These are phyloP conservation scores for Limulus polyphemus DNA, from an alignment of 2,888 invertebrate species.

Conservation along the genomic window DNA sequence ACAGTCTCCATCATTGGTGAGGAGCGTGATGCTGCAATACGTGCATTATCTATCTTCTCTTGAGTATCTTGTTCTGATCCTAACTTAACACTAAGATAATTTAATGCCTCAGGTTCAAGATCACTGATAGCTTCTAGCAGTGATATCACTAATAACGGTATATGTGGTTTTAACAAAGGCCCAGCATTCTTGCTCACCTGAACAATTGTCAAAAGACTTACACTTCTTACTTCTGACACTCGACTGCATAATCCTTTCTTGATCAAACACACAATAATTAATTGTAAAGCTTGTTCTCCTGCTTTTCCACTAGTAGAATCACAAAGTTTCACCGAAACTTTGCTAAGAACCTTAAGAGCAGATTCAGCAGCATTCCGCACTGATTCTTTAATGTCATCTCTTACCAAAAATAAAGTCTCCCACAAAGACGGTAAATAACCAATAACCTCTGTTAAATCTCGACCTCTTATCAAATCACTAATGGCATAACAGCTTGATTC, in stretches of 20 bases:
- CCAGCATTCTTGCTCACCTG: conserved; percentile 73
- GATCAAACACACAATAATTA: conserved; percentile 61
- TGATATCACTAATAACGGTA: conserved; percentile 66
- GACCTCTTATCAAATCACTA: conserved; percentile 62
- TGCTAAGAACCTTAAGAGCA: conserved; percentile 37
- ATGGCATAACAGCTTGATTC: conserved; percentile 83
- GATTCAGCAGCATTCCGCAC: conserved; percentile 38
- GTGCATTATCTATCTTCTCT: conserved; percentile 61
- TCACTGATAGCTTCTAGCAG: conserved; percentile 61
- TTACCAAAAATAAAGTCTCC: conserved; percentile 70
- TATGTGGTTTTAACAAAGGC: conserved; percentile 61
- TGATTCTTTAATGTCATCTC: conserved; percentile 76
- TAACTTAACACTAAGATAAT: conserved; percentile 57
- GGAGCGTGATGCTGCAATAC: conserved; percentile 65
- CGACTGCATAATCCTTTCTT: conserved; percentile 64
- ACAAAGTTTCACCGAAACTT: conserved; percentile 37
- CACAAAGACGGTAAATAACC: conserved; percentile 51
- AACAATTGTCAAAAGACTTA: conserved; percentile 72
- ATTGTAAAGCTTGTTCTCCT: conserved; percentile 33
- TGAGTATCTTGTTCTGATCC: conserved; percentile 46
- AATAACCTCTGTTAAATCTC: conserved; percentile 37
- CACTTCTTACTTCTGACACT: conserved; percentile 61
- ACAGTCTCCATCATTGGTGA: conserved; percentile 82
- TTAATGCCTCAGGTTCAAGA: conserved; percentile 71
- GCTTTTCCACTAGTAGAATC: conserved; percentile 34